phyloP scores from a whole-genome alignment of 2,797 vertebrate species.

The Pelochelys cantorii region DNA sequence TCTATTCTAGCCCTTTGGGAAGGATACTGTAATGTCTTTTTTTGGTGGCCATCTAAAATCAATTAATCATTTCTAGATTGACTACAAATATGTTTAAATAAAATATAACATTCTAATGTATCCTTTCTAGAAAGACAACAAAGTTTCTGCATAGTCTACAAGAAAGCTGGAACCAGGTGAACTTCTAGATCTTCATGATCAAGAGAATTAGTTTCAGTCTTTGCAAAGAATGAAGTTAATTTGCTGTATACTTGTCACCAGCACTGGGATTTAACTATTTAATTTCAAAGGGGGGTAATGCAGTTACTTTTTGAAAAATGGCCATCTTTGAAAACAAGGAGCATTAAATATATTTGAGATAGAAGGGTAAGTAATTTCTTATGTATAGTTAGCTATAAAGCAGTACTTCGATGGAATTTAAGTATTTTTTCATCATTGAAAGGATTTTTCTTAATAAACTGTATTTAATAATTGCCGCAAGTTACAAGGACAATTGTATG shows the following conservation, averaged over 20 bases:
- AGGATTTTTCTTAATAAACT: conserved; percentile 88
- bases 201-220: conserved; percentile 84
- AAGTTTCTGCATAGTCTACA: conserved; percentile 92
- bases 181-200: conserved; percentile 83
- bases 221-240: conserved; percentile 88
- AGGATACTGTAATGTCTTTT: not conserved
- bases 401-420: conserved; percentile 86
- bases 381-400: conserved; percentile 86
- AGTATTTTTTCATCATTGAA: conserved; percentile 91
- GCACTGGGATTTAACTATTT: conserved; percentile 86
- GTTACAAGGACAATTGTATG: conserved; percentile 83
- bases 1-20: not conserved
- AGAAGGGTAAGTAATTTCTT: conserved; percentile 85
- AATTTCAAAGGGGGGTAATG: conserved; percentile 82
- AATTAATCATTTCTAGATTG: not conserved
- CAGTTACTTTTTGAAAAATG: conserved; percentile 80
- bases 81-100: not conserved
- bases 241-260: conserved; percentile 93
- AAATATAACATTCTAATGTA: conserved; percentile 43
- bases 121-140: conserved; percentile 95
- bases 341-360: conserved; percentile 86
- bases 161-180: conserved; percentile 75
- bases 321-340: conserved; percentile 84
- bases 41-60: not conserved
- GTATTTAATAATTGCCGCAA: conserved; percentile 88